A percentile compares a stretch with the other conserved stretches of the same genome.
These are phyloP conservation scores for Hyperopisus bebe DNA, from an alignment of 2,113 vertebrate species.

Conservation along the genomic window DNA sequence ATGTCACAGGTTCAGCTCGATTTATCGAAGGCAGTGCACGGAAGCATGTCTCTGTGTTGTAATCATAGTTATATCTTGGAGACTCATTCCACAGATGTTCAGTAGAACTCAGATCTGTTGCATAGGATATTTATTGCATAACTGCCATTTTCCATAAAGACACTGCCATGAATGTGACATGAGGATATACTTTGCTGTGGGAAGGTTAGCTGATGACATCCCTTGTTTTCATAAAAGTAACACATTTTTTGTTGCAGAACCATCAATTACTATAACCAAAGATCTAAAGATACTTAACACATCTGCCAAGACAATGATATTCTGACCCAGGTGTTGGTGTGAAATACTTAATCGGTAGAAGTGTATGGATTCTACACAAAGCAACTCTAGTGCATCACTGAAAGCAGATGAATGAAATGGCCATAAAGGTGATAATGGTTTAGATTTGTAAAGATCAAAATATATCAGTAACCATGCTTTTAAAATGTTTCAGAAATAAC, in stretches of 20 bases:
- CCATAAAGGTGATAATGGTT: neutral
- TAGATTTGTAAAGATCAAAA: neutral
- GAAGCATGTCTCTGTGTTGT: neutral
- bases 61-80: neutral
- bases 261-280: neutral
- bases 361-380: neutral
- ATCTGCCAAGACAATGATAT: neutral
- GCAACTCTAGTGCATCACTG: neutral
- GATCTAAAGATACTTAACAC: neutral
- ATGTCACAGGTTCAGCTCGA: neutral
- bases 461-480: neutral
- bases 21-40: neutral
- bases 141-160: neutral
- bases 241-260: neutral
- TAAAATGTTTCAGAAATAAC: neutral
- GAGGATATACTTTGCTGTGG: neutral
- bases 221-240: neutral
- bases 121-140: slow-evolving; percentile 9
- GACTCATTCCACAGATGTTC: neutral
- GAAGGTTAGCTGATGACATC: neutral
- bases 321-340: neutral
- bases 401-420: neutral
- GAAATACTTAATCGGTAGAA: neutral
- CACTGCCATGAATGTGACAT: neutral
- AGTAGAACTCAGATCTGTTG: neutral